Base-by-base conservation (phyloP, 2,888 invertebrate genomes). In the Thumatha senex region DNA sequence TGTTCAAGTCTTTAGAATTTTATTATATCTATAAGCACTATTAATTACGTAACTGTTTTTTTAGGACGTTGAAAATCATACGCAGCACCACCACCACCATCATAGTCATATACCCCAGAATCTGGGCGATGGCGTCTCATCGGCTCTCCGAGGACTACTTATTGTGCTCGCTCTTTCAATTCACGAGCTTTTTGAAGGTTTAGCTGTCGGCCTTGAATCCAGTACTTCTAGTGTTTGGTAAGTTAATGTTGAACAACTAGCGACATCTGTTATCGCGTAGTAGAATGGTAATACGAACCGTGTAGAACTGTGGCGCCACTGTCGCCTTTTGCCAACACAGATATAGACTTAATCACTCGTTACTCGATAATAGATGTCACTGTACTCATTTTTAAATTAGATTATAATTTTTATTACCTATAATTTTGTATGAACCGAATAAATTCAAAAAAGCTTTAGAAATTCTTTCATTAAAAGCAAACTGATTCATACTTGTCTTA, bases 161-260 rank as follows among this genome's bases (percentile, higher is more conserved):
- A 95, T 97, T 45, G 96, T 97, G 0, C 85, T 97, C 40, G 97
- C 97, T 0, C 87, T 97, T 15, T 96, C 97, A 10, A 94, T 97
- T 51, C 97, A 97, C 76, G 97, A 97, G 74, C 89, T 97, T 0
- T 96, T 97, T 73, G 97, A 97, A 88, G 97, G 97, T 14, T 87
- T 97, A 46, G 96, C 97, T 11, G 95, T 97, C 11, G 97, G 97
- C 0, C 82, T 97, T 49, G 96, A 96, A 76, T 88, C 93, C 11
- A 93, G 93, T 18, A 86, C 87, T 18, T 66, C 79, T 5, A 64
- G 86, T 40, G 89, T 91, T 24, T 91, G 91, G 91, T 91, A 64
- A 77, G 80, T 67, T 29, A 33, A 15, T 0, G 11, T 34, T 7
- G 14, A 12, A 11, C 24, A 39, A 39, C 15, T 48, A 54, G 30